Percentiles rank a stretch among this genome's conserved stretches.
These are phyloP conservation scores for Enteromius treurensis DNA, from an alignment of 2,797 vertebrate genomes.

Conservation along the genomic window DNA sequence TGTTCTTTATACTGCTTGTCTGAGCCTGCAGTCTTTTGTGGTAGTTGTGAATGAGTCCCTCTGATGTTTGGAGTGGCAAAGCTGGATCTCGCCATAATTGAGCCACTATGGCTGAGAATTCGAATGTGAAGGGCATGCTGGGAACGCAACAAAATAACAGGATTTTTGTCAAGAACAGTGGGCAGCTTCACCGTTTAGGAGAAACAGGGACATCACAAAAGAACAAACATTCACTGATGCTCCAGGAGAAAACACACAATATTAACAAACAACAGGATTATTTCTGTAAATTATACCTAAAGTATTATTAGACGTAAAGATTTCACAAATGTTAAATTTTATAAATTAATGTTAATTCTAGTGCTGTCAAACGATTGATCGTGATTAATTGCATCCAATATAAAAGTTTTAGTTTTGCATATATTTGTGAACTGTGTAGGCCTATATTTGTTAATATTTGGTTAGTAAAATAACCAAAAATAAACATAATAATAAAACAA, in stretches of 20 bases:
- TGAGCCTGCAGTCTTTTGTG: neutral
- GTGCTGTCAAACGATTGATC: too few species aligned
- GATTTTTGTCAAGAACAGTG: constrained; percentile 2
- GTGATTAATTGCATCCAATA: too few species aligned
- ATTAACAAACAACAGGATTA: neutral
- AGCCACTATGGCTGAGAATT: constrained; percentile 12
- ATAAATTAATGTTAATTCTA: too few species aligned
- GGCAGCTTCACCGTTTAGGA: neutral
- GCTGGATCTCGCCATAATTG: neutral
- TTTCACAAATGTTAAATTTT: neutral
- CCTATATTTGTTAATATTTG: too few species aligned
- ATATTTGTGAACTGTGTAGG: too few species aligned
- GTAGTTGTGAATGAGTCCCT: neutral
- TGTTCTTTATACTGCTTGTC: neutral
- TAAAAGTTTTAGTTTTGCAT: too few species aligned
- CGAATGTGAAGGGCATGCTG: constrained; percentile 1
- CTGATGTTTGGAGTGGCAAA: constrained; percentile 9
- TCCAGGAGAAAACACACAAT: neutral
- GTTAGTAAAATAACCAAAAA: too few species aligned
- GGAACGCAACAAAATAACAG: neutral
- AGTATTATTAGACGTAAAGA: neutral
- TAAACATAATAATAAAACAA: neutral
- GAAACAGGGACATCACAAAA: neutral
- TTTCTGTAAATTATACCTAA: neutral
- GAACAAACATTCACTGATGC: constrained; percentile 2